Conservation (phyloP, 2,797 vertebrate species). For the Sphenodon punctatus region DNA sequence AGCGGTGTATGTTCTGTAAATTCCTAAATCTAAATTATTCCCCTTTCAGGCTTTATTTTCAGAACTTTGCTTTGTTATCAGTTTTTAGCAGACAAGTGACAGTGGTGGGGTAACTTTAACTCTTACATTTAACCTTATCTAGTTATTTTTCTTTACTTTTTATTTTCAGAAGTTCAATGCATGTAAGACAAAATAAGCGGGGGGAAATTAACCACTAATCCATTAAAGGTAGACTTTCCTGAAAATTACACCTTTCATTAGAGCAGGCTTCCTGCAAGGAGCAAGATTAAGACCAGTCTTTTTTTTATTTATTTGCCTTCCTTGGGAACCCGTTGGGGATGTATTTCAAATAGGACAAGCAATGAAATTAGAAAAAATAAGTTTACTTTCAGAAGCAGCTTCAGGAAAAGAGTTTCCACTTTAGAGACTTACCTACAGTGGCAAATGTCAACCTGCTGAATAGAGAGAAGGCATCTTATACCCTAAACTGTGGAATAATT, state of each 20-base stretch:
- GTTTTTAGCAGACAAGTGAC: constrained; percentile 3
- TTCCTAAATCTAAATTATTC: constrained; percentile 25
- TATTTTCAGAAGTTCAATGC: constrained; percentile 4
- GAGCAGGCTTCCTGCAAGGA: constrained; percentile 20
- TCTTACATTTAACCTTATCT: constrained; percentile 5
- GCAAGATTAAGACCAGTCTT: constrained; percentile 24
- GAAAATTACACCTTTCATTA: constrained; percentile 34
- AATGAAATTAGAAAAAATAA: not conserved
- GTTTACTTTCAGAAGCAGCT: not conserved
- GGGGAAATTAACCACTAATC: constrained; percentile 17
- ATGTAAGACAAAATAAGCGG: constrained; percentile 23
- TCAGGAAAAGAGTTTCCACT: not conserved
- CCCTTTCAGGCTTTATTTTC: constrained; percentile 22
- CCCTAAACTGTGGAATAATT: not conserved
- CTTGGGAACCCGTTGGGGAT: constrained; percentile 5
- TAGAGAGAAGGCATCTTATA: not conserved
- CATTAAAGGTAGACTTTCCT: constrained; percentile 21
- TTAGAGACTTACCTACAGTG: not conserved
- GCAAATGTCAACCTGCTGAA: not conserved
- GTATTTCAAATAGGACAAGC: not conserved
- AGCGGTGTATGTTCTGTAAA: constrained; percentile 12
- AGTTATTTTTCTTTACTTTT: not conserved
- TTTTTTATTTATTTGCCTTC: constrained; percentile 11
- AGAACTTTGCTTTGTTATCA: constrained; percentile 5
- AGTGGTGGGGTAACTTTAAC: not conserved